Percentiles rank a stretch among this genome's conserved stretches.
These are phyloP conservation scores for Erythrolamprus reginae DNA, from an alignment of 2,113 vertebrate genomes.

Conservation along the genomic window DNA sequence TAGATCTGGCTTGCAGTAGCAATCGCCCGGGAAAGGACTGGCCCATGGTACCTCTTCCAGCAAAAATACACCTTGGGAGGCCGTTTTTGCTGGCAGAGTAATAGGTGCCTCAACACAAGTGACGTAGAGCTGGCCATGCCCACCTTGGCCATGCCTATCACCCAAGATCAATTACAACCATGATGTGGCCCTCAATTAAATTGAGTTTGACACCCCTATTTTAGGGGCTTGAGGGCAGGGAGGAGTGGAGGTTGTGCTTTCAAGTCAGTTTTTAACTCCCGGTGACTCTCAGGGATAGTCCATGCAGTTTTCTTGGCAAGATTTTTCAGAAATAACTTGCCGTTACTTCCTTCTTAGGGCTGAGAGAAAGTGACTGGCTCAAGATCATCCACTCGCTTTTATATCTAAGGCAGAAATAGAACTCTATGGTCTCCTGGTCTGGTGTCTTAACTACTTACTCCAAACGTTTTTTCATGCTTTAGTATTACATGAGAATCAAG, in stretches of 20 bases:
- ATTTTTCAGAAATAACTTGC: background rate
- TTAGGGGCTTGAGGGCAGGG: too few species aligned
- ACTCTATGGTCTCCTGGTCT: background rate
- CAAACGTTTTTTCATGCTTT: background rate
- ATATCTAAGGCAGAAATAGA: background rate
- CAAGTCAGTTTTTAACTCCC: background rate
- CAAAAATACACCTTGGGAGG: too few species aligned
- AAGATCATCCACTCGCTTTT: background rate
- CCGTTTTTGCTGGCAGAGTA: too few species aligned
- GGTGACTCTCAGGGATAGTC: background rate
- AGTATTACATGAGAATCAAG: background rate
- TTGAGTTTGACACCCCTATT: too few species aligned
- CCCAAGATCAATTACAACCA: too few species aligned
- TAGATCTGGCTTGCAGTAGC: too few species aligned
- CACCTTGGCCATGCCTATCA: too few species aligned
- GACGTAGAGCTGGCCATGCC: too few species aligned
- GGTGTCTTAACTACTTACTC: background rate
- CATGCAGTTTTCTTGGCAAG: background rate
- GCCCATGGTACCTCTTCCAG: too few species aligned
- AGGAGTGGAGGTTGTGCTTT: background rate
- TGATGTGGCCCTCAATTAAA: too few species aligned
- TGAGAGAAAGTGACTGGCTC: background rate
- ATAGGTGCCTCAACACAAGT: too few species aligned
- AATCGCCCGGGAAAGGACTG: too few species aligned
- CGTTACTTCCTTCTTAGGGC: background rate